phyloP scores from a whole-genome alignment of 1,140 invertebrate species.

The Hypsibius dujardini region DNA sequence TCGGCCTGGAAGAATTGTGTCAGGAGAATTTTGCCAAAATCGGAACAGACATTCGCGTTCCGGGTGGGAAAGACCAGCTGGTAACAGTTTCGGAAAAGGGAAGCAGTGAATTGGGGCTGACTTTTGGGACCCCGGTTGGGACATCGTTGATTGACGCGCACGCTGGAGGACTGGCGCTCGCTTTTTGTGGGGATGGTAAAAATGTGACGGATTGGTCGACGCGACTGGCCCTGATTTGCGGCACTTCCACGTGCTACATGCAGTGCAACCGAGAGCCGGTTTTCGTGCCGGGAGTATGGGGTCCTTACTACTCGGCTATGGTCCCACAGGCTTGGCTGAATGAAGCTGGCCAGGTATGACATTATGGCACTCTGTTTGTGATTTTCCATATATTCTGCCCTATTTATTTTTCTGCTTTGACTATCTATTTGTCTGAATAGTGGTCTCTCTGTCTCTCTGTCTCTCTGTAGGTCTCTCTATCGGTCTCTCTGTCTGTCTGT shows the following conservation, averaged over 20 bases:
- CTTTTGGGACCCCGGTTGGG: conserved; percentile 52
- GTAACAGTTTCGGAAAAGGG: conserved; percentile 44
- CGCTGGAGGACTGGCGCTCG: conserved; percentile 62
- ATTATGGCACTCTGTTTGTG: no score
- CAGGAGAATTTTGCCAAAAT: conserved; percentile 53
- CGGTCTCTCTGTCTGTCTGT: no score
- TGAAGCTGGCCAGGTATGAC: conserved; percentile 59
- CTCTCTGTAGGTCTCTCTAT: not conserved
- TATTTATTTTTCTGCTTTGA: not conserved
- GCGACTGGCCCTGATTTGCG: conserved; percentile 61
- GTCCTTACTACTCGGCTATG: conserved; percentile 76
- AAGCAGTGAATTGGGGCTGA: conserved; percentile 47
- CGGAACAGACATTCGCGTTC: conserved; percentile 48
- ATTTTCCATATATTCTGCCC: no score
- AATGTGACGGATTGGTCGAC: conserved; percentile 36
- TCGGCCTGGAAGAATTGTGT: conserved; percentile 56
- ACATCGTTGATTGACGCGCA: conserved; percentile 85
- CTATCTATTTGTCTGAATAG: not conserved
- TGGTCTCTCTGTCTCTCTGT: not conserved
- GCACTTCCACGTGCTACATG: conserved; percentile 90
- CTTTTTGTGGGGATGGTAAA: not conserved
- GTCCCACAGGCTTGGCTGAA: conserved; percentile 64
- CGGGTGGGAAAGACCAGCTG: conserved; percentile 53
- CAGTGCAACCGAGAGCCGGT: conserved; percentile 39
- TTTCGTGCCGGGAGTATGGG: conserved; percentile 71